A percentile compares a stretch with the other conserved stretches of the same genome.
These are phyloP conservation scores for Montipora capricornis DNA, from an alignment of 64 coral and sea anemone genomes.

Conservation along the genomic window DNA sequence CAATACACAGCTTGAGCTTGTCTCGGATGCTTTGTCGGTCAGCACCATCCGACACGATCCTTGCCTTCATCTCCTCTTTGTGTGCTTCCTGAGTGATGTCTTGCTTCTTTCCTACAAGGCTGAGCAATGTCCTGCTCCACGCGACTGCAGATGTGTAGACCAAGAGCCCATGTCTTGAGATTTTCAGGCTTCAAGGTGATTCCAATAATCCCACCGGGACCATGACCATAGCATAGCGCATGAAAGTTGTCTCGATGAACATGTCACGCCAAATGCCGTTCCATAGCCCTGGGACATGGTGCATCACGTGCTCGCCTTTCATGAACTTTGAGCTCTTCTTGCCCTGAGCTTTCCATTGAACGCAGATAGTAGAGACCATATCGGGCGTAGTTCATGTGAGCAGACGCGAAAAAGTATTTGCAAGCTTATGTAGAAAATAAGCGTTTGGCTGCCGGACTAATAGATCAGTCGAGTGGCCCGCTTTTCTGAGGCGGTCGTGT, in stretches of 20 bases:
- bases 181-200: constrained; percentile 36
- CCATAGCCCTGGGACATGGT: constrained; percentile 52
- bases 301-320: constrained; percentile 78
- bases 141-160: constrained; percentile 31
- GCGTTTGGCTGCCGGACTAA: too few species aligned
- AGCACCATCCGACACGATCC: constrained; percentile 14
- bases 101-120: not conserved
- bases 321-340: constrained; percentile 70
- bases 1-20: constrained; percentile 21
- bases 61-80: not conserved
- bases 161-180: constrained; percentile 34
- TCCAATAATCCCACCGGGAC: constrained; percentile 16
- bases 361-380: not conserved
- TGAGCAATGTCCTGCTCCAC: constrained; percentile 34
- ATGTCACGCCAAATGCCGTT: constrained; percentile 64
- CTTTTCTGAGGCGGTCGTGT: too few species aligned
- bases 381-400: too few species aligned
- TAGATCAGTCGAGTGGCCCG: too few species aligned
- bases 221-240: constrained; percentile 52
- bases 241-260: constrained; percentile 70
- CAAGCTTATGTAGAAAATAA: too few species aligned
- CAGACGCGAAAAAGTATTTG: too few species aligned
- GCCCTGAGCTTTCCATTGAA: constrained; percentile 51
- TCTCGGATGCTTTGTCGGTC: constrained; percentile 25
- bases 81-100: constrained; percentile 8